Percentiles rank a stretch among this genome's conserved stretches.
These are phyloP conservation scores for Cyanoliseus patagonus DNA, from an alignment of 2,113 vertebrate species.

Conservation along the genomic window DNA sequence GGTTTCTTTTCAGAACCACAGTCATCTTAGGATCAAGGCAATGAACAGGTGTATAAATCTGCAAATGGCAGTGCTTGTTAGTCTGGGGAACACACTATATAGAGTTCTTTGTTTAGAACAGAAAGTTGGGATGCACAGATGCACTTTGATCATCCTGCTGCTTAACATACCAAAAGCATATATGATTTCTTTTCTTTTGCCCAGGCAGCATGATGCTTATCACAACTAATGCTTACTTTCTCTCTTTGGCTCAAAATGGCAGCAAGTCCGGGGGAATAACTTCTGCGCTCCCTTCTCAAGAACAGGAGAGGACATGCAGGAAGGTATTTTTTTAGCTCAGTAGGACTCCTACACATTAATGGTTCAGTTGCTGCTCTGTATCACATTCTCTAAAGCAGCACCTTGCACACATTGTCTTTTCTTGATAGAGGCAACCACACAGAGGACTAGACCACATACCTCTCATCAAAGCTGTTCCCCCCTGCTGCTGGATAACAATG, in stretches of 20 bases:
- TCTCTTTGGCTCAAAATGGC: background rate
- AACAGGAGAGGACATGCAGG: background rate
- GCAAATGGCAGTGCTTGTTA: background rate
- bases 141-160: background rate
- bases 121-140: background rate
- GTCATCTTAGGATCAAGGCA: background rate
- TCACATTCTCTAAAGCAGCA: background rate
- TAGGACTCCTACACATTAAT: background rate
- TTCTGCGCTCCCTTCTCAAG: background rate
- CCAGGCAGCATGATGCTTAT: background rate
- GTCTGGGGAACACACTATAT: background rate
- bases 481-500: background rate
- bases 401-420: background rate
- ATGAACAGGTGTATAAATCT: background rate
- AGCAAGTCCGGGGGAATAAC: background rate
- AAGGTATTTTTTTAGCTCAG: background rate
- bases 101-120: background rate
- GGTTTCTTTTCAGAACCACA: background rate
- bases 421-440: background rate
- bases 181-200: background rate
- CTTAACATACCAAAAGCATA: background rate
- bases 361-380: background rate
- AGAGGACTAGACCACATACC: background rate
- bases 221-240: background rate
- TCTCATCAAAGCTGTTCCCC: background rate